Percentiles rank a stretch among this genome's conserved stretches.
Evolutionary conservation across 2,888 invertebrate species (phyloP).

Genomic region (Trypoxylon attenuatum): DNA sequence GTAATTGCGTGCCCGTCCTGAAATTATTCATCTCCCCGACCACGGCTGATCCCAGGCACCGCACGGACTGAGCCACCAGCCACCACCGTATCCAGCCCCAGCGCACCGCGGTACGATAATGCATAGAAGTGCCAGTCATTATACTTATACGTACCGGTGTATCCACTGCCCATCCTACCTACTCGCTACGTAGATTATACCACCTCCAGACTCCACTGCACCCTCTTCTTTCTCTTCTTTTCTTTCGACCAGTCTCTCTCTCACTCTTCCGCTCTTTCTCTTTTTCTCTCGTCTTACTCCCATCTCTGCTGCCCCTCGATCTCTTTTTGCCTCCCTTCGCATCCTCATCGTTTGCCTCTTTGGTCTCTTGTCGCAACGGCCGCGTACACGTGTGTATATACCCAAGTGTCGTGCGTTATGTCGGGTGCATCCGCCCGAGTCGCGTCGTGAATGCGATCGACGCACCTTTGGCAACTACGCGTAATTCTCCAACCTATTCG

Average conservation of each 20-base stretch:
- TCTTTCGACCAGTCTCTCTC: constrained; percentile 1
- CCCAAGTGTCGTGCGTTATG: constrained; percentile 31
- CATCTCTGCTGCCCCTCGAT: neutral
- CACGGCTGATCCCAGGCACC: constrained; percentile 63
- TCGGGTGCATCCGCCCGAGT: constrained; percentile 14
- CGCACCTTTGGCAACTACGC: too few relatives aligned
- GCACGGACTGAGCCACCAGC: constrained; percentile 52
- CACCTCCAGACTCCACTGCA: constrained; percentile 52
- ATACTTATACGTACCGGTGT: constrained; percentile 62
- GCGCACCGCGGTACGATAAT: constrained; percentile 73
- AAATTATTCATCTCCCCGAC: constrained; percentile 74
- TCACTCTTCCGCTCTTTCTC: neutral
- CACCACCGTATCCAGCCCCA: constrained; percentile 58
- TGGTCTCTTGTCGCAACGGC: neutral
- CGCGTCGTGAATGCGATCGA: constrained; percentile 10
- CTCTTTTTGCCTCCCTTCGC: neutral
- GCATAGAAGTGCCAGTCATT: constrained; percentile 74
- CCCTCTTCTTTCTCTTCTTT: constrained; percentile 8
- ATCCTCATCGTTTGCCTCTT: constrained; percentile 9
- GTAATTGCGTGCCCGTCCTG: constrained; percentile 74
- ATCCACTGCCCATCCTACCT: constrained; percentile 54
- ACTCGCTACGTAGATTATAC: constrained; percentile 65
- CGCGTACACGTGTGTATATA: constrained; percentile 23
- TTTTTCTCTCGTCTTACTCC: neutral
- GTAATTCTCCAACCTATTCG: too few relatives aligned